Conservation (phyloP, 1,140 invertebrate genomes). For the Aplysia californica region DNA sequence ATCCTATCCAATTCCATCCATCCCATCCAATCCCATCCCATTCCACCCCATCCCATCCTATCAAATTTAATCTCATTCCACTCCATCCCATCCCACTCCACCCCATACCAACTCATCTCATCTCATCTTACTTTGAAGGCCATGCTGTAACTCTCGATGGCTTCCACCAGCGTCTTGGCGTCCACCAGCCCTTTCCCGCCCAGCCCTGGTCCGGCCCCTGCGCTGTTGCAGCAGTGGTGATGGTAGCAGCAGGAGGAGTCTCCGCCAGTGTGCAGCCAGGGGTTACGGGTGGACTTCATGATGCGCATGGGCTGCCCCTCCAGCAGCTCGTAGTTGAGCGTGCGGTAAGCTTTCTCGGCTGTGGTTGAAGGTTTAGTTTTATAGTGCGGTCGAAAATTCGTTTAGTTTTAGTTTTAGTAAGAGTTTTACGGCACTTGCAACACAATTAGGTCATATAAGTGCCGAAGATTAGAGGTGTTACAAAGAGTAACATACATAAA, state of each 20-base stretch:
- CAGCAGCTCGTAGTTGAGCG: conserved; percentile 26
- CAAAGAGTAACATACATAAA: too few species aligned
- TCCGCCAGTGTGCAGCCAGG: conserved; percentile 18
- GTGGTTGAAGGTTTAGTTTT: too few species aligned
- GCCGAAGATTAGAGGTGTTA: too few species aligned
- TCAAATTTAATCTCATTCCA: neutral
- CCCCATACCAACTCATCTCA: neutral
- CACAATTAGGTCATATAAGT: too few species aligned
- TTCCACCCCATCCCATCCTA: neutral
- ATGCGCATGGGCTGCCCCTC: conserved; percentile 27
- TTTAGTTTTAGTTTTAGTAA: too few species aligned
- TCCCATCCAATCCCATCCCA: neutral
- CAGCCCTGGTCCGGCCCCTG: neutral
- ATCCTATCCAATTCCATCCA: neutral
- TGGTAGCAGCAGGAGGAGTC: conserved; percentile 25
- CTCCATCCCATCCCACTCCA: conserved; percentile 1
- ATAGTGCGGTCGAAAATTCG: too few species aligned
- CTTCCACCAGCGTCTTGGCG: conserved; percentile 17
- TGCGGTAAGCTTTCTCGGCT: conserved; percentile 27
- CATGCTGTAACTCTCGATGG: conserved; percentile 22
- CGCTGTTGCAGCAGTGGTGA: conserved; percentile 10
- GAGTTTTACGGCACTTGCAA: too few species aligned
- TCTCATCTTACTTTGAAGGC: conserved; percentile 17
- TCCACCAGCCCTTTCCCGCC: conserved; percentile 19
- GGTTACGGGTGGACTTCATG: conserved; percentile 29